These are phyloP conservation scores for Tympanuchus pallidicinctus DNA, from an alignment of 2,113 vertebrate genomes.

Conservation along the genomic window DNA sequence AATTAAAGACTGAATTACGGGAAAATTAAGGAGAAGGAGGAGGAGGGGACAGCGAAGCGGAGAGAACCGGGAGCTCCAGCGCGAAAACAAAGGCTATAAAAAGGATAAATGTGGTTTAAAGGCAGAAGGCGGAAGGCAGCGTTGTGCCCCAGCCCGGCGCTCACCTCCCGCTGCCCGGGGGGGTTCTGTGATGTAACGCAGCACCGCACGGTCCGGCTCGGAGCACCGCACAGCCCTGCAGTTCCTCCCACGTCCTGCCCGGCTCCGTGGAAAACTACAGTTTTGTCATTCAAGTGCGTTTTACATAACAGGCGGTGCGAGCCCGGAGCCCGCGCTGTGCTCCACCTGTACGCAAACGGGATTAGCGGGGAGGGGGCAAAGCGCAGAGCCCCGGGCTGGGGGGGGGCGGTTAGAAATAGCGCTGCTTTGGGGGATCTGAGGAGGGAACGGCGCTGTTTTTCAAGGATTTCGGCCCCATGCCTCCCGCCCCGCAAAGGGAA, in stretches of 20 bases:
- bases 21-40: too few relatives aligned
- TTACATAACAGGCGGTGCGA: constrained; percentile 53
- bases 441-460: too few relatives aligned
- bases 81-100: constrained; percentile 72
- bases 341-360: constrained; percentile 10
- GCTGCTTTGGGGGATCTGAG: too few relatives aligned
- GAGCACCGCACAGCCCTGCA: constrained; percentile 4
- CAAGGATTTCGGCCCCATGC: background rate
- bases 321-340: background rate
- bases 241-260: constrained; percentile 56
- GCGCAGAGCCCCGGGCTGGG: too few relatives aligned
- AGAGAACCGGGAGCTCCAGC: constrained; percentile 35
- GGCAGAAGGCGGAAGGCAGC: background rate
- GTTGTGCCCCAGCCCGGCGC: too few relatives aligned
- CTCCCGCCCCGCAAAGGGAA: background rate
- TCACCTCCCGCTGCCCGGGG: too few relatives aligned
- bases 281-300: constrained; percentile 48
- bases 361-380: background rate
- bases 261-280: constrained; percentile 61
- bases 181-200: constrained; percentile 73
- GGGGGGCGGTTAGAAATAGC: too few relatives aligned
- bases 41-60: background rate
- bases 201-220: background rate
- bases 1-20: background rate
- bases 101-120: constrained; percentile 41